These are phyloP conservation scores for Eurytoma californica DNA, from an alignment of 2,888 invertebrate species.

Conservation along the genomic window DNA sequence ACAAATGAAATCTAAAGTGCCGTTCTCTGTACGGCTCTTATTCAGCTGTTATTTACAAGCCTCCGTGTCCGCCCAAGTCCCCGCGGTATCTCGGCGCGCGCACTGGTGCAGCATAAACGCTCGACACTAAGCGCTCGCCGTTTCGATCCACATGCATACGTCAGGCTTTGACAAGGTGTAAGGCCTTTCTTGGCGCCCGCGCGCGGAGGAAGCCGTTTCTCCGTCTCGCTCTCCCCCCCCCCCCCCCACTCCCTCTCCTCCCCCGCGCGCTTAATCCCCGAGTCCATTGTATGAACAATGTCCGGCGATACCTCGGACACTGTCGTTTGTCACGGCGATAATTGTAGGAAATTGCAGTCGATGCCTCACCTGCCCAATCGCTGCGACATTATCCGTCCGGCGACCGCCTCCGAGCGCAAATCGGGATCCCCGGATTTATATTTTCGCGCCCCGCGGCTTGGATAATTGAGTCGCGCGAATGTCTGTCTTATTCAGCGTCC, in stretches of 20 bases:
- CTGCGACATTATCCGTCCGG: slow-evolving; percentile 62
- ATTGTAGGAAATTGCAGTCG: slow-evolving; percentile 70
- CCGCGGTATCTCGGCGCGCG: neutral
- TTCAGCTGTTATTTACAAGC: too few relatives aligned
- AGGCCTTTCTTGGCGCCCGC: slow-evolving; percentile 35
- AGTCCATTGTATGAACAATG: slow-evolving; percentile 62
- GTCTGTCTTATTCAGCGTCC: too few relatives aligned
- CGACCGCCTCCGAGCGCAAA: neutral
- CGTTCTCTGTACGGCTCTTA: slow-evolving; percentile 20
- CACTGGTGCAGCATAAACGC: too few relatives aligned
- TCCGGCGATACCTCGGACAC: slow-evolving; percentile 56
- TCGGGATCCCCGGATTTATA: neutral
- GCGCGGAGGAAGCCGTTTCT: slow-evolving; percentile 46
- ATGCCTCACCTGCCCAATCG: slow-evolving; percentile 66
- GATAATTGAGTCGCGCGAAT: neutral
- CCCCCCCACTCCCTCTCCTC: neutral
- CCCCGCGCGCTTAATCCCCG: neutral
- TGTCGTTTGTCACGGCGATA: slow-evolving; percentile 64
- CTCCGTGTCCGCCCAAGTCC: too few relatives aligned
- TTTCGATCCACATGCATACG: slow-evolving; percentile 28
- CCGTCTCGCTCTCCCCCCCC: slow-evolving; percentile 10
- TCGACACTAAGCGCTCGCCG: neutral
- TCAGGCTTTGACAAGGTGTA: slow-evolving; percentile 39
- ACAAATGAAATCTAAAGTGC: slow-evolving; percentile 38
- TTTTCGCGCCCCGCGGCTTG: neutral